These are phyloP conservation scores for Argyra leucocephala DNA, from an alignment of 2,888 invertebrate genomes.

Conservation along the genomic window DNA sequence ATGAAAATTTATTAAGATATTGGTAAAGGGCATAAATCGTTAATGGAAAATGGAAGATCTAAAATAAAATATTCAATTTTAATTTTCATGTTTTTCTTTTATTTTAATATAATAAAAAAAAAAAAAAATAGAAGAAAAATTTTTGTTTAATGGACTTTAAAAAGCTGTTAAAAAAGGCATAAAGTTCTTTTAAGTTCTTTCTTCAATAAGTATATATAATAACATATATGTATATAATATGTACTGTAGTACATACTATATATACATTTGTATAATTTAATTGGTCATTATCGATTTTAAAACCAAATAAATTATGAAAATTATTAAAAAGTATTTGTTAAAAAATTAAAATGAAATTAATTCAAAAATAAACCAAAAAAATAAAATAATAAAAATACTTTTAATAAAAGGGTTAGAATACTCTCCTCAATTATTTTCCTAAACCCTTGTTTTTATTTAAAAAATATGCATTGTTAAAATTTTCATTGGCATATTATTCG, in stretches of 20 bases:
- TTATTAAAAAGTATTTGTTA: background rate
- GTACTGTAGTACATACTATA: background rate
- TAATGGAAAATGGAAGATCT: slow-evolving; percentile 4
- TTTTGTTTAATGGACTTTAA: slow-evolving; percentile 4
- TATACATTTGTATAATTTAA: background rate
- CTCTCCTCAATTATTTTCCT: too few relatives aligned
- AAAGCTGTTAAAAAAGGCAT: slow-evolving; percentile 6
- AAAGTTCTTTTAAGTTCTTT: background rate
- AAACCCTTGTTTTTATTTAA: too few relatives aligned
- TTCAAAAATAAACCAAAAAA: too few relatives aligned
- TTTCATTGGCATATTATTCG: too few relatives aligned
- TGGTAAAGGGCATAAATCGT: slow-evolving; percentile 4
- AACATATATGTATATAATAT: background rate
- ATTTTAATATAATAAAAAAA: background rate
- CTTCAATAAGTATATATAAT: background rate
- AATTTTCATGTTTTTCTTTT: background rate
- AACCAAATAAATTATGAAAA: background rate
- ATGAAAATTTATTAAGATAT: background rate
- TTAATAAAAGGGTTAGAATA: too few relatives aligned
- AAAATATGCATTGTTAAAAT: too few relatives aligned
- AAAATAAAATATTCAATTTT: background rate
- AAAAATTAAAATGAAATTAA: too few relatives aligned
- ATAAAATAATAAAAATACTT: too few relatives aligned
- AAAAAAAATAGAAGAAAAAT: background rate
- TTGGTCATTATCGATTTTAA: background rate